A percentile compares a stretch with the other conserved stretches of the same genome.
Conservation (phyloP, 2,888 invertebrate genomes). For the Vesta saturnalis region DNA sequence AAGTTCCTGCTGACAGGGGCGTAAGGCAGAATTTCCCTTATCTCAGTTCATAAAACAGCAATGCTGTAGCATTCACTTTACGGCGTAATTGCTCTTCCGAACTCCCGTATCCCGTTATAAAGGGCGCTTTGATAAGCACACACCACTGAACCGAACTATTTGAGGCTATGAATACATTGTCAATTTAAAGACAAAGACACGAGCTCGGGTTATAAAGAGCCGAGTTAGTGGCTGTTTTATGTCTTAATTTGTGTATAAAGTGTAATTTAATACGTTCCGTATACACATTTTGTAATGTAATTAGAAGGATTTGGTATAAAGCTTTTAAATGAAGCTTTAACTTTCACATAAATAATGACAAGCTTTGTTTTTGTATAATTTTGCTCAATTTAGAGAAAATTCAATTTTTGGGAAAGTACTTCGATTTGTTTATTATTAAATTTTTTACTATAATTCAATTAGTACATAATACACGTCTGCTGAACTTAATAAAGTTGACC, state of each 20-base stretch:
- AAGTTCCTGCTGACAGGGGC: conserved; percentile 37
- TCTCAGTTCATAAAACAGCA: conserved; percentile 51
- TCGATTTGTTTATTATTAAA: too few relatives aligned
- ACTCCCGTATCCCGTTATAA: conserved; percentile 56
- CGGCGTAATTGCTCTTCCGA: conserved; percentile 54
- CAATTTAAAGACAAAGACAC: conserved; percentile 40
- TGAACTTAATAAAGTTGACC: conserved; percentile 32
- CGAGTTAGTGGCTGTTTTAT: conserved; percentile 39
- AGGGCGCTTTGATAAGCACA: conserved; percentile 43
- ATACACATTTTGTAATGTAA: conserved; percentile 33
- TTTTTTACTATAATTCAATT: neutral
- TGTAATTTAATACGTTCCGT: conserved; percentile 37
- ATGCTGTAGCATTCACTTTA: conserved; percentile 45
- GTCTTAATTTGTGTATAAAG: conserved; percentile 41
- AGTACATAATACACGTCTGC: too few relatives aligned
- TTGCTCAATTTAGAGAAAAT: neutral
- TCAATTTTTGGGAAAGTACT: neutral
- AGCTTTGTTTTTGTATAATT: conserved; percentile 7
- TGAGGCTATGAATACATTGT: conserved; percentile 40
- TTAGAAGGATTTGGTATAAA: conserved; percentile 28
- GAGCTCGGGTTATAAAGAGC: conserved; percentile 37
- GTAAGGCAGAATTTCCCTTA: conserved; percentile 43
- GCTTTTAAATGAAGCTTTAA: conserved; percentile 30
- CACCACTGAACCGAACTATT: conserved; percentile 41
- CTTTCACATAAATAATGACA: conserved; percentile 16